Evolutionary conservation across 2,888 invertebrate species (phyloP).

Genomic region (Athalia rosae): DNA sequence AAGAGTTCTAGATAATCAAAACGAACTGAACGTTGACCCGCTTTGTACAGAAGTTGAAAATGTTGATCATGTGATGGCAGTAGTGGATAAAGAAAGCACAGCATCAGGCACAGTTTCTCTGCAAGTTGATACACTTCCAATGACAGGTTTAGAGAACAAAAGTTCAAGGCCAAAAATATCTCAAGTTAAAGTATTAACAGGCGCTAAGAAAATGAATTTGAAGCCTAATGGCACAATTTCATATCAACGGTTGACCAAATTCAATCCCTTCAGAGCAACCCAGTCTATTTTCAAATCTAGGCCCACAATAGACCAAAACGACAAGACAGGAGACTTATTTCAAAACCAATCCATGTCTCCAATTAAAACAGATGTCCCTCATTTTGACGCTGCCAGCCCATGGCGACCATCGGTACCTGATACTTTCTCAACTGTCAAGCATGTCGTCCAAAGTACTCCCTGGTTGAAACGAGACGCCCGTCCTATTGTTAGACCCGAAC

Average conservation of each 20-base stretch:
- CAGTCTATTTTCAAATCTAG: conserved; percentile 45
- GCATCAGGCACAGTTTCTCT: neutral
- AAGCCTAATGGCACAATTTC: conserved; percentile 39
- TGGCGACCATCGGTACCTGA: conserved; percentile 9
- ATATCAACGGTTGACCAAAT: conserved; percentile 46
- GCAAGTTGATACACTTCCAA: neutral
- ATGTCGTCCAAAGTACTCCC: conserved; percentile 21
- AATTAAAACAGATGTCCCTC: neutral
- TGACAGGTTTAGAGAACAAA: neutral
- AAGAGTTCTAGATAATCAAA: too few relatives aligned
- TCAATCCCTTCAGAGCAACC: conserved; percentile 48
- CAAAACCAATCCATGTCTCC: conserved; percentile 46
- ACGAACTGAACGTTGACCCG: too few relatives aligned
- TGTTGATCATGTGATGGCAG: too few relatives aligned
- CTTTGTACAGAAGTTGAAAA: neutral
- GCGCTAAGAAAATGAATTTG: conserved; percentile 45
- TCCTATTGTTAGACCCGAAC: too few relatives aligned
- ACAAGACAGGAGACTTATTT: conserved; percentile 52
- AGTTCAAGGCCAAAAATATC: conserved; percentile 38
- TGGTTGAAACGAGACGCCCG: neutral
- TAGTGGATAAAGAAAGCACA: neutral
- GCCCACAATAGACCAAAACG: conserved; percentile 29
- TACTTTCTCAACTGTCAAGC: neutral
- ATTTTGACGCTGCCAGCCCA: conserved; percentile 25
- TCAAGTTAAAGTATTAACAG: conserved; percentile 44